Percentiles rank a stretch among this genome's conserved stretches.
These are phyloP conservation scores for Centropyge bicolor DNA, from an alignment of 2,797 vertebrate species.

Conservation along the genomic window DNA sequence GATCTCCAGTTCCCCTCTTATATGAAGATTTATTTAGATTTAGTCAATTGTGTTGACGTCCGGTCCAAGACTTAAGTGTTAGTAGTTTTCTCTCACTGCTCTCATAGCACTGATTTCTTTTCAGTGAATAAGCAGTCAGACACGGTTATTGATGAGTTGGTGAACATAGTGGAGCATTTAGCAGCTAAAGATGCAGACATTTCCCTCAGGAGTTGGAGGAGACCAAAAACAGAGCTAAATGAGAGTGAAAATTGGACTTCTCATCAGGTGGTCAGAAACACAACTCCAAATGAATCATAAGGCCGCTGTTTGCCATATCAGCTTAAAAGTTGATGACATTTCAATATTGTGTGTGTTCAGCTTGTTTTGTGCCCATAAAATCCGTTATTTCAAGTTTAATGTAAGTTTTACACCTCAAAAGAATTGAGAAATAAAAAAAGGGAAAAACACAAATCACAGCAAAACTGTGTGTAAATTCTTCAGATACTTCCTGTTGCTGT, in stretches of 20 bases:
- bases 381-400: background rate
- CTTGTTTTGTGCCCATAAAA: background rate
- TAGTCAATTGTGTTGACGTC: background rate
- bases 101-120: background rate
- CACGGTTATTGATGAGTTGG: background rate
- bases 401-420: background rate
- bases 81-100: background rate
- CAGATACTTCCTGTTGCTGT: background rate
- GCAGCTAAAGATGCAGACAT: background rate
- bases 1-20: background rate
- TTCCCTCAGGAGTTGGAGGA: background rate
- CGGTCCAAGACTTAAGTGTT: background rate
- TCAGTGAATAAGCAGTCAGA: background rate
- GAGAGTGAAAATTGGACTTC: background rate
- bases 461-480: no score
- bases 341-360: background rate
- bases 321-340: background rate
- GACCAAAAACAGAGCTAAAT: constrained; percentile 1
- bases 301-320: background rate
- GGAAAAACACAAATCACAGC: background rate
- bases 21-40: background rate
- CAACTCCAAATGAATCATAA: background rate
- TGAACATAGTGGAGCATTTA: background rate
- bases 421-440: no score
- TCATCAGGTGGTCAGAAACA: background rate